A percentile compares a stretch with the other conserved stretches of the same genome.
phyloP scores from a whole-genome alignment of 2,113 vertebrate species.

The Acrocephalus arundinaceus region DNA sequence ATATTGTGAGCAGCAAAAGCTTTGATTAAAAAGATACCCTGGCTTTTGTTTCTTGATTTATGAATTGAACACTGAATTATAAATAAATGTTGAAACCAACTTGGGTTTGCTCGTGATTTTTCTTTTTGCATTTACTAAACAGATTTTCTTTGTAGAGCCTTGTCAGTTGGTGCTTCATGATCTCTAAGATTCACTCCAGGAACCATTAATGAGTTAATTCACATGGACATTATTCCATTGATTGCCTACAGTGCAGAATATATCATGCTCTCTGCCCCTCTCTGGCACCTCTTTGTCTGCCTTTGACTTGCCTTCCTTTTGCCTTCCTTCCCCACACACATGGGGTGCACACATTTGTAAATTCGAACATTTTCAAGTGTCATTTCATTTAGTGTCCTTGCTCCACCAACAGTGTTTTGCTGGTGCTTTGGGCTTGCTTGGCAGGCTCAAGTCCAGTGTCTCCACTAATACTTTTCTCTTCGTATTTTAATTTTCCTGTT shows the following conservation, averaged over 20 bases:
- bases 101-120: neutral
- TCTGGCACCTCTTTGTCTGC: neutral
- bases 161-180: neutral
- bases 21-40: slow-evolving; percentile 33
- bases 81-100: slow-evolving; percentile 52
- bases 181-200: neutral
- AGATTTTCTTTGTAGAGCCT: neutral
- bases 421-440: neutral
- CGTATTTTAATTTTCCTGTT: neutral
- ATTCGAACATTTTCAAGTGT: neutral
- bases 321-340: neutral
- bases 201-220: slow-evolving; percentile 17
- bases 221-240: neutral
- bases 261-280: neutral
- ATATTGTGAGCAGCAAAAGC: neutral
- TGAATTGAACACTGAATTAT: neutral
- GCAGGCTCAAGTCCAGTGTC: neutral
- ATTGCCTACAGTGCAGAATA: neutral
- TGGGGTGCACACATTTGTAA: neutral
- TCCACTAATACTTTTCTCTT: neutral
- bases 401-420: neutral
- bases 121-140: slow-evolving; percentile 13
- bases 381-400: neutral
- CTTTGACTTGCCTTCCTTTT: neutral
- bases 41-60: slow-evolving; percentile 1